Conservation (phyloP, 2,113 vertebrate species). For the Lagopus muta region DNA sequence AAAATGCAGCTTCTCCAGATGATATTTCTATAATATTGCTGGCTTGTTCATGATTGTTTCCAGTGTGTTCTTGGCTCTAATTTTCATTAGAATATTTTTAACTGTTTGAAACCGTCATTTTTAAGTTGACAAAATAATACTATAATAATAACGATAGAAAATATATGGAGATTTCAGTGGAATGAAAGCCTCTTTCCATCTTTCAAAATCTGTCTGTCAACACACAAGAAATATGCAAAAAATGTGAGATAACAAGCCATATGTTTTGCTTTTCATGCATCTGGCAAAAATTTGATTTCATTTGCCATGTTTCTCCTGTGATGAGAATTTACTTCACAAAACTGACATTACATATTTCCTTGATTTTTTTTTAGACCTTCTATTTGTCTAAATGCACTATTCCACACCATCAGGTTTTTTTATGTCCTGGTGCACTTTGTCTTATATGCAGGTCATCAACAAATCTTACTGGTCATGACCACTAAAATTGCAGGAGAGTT, state of each 20-base stretch:
- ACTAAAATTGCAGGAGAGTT: not conserved
- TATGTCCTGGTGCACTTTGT: not conserved
- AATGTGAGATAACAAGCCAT: conserved; percentile 63
- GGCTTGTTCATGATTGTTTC: not conserved
- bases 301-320: conserved; percentile 52
- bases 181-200: conserved; percentile 47
- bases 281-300: conserved; percentile 61
- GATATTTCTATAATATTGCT: not conserved
- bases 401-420: not conserved
- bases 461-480: not conserved
- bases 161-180: not conserved
- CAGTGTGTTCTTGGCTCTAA: not conserved
- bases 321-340: conserved; percentile 59
- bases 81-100: not conserved
- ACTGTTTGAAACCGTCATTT: not conserved
- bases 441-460: not conserved
- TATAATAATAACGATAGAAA: conserved; percentile 5
- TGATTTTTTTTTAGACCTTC: not conserved
- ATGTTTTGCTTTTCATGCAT: conserved; percentile 69
- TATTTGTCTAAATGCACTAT: not conserved
- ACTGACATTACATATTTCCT: conserved; percentile 26
- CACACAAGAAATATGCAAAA: conserved; percentile 52
- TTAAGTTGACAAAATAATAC: not conserved
- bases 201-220: conserved; percentile 48
- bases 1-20: not conserved